Conservation (phyloP, 1,140 invertebrate genomes). For the Stegodyphus dumicola region DNA sequence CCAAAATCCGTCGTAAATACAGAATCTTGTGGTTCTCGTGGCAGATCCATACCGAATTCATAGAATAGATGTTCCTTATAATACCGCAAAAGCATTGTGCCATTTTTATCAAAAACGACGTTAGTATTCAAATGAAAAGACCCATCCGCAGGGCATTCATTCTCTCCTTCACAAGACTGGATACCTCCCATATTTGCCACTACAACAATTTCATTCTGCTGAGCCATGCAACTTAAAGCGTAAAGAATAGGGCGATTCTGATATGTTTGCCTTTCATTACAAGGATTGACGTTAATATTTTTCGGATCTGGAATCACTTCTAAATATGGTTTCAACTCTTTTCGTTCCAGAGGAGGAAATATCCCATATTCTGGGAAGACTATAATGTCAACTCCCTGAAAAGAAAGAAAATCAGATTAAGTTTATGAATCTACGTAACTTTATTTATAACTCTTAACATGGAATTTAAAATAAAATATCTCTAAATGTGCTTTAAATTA, state of each 20-base stretch:
- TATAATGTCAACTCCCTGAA: slow-evolving; percentile 79
- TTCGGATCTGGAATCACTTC: slow-evolving; percentile 52
- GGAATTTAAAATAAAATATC: not conserved
- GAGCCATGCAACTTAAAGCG: slow-evolving; percentile 73
- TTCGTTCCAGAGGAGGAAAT: not conserved
- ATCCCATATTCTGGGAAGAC: slow-evolving; percentile 83
- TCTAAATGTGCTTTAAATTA: not conserved
- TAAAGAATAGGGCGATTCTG: slow-evolving; percentile 63
- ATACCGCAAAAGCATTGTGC: slow-evolving; percentile 75
- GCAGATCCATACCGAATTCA: slow-evolving; percentile 71
- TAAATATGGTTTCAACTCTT: not conserved
- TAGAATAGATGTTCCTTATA: slow-evolving; percentile 80
- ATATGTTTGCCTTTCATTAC: slow-evolving; percentile 16
- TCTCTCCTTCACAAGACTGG: not conserved
- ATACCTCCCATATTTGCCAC: slow-evolving; percentile 76
- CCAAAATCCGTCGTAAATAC: slow-evolving; percentile 73
- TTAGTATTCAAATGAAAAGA: slow-evolving; percentile 79
- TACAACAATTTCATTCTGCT: slow-evolving; percentile 72
- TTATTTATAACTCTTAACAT: not conserved
- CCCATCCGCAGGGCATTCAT: slow-evolving; percentile 67
- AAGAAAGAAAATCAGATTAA: slow-evolving; percentile 3
- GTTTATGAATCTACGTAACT: not conserved
- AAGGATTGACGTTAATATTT: slow-evolving; percentile 26
- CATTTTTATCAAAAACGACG: slow-evolving; percentile 77
- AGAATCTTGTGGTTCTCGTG: slow-evolving; percentile 70